These are phyloP conservation scores for Vespertilio murinus DNA, from an alignment of 2,797 vertebrate species.

Conservation along the genomic window DNA sequence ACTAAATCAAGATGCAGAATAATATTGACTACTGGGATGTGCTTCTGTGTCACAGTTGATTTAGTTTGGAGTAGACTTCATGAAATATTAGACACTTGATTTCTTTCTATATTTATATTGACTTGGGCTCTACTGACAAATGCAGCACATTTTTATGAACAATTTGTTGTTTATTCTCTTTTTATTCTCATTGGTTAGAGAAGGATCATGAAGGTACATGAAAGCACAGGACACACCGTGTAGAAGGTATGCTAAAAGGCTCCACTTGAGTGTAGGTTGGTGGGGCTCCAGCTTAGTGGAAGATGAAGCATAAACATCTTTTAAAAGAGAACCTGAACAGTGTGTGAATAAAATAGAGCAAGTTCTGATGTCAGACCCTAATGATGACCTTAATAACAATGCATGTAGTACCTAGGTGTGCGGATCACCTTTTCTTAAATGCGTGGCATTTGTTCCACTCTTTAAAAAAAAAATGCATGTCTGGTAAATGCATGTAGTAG, in stretches of 20 bases:
- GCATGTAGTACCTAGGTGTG: background rate
- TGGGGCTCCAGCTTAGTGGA: background rate
- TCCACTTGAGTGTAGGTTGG: background rate
- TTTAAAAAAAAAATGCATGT: background rate
- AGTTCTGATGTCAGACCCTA: background rate
- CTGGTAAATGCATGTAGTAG: background rate
- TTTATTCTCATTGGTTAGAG: background rate
- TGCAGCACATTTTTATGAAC: background rate
- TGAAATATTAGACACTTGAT: background rate
- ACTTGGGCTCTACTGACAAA: background rate
- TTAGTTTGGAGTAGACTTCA: background rate
- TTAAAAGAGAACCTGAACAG: background rate
- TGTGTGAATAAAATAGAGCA: background rate
- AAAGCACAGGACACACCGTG: background rate
- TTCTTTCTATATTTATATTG: conserved; percentile 5
- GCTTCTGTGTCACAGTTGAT: background rate
- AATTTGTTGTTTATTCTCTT: background rate
- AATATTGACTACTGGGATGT: background rate
- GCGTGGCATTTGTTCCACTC: background rate
- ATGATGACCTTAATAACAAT: background rate
- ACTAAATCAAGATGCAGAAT: background rate
- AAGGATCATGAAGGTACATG: background rate
- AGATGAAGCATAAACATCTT: background rate
- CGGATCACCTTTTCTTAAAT: background rate
- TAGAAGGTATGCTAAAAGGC: background rate